Base-by-base conservation (phyloP, 1,140 invertebrate species). In the Listronotus bonariensis region DNA sequence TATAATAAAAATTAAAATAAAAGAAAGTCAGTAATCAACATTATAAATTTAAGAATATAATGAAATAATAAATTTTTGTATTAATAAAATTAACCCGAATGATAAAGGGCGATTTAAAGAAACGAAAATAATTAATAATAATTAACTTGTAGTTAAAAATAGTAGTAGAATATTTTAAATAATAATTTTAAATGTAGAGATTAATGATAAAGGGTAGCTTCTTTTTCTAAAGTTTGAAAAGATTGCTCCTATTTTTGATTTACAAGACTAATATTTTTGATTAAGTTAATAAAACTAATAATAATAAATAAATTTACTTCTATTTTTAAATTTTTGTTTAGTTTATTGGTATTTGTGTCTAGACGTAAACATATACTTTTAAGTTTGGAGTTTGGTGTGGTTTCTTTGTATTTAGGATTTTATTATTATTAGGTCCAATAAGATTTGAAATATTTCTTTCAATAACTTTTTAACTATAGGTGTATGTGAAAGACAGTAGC, bases 191-290 rank as follows among this genome's bases (percentile, higher is more conserved):
- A 73, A 73, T 74, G 73, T 74, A 69, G 71, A 81, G 78, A 84
- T 84, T 84, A 84, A 80, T 71, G 79, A 80, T 76, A 82, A 80
- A 73, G 75, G 59, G 68, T 78, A 74, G 20, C 20, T 5, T 80
- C 80, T 82, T 82, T 80, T 80, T 77, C 77, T 80, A 77, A 81
- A 80, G 77, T 81, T 81, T 81, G 81, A 80, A 83, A 81, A 80
- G 75, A 77, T 70, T 57, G 42, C 75, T 80, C 20, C 5, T 83
- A 82, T 78, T 78, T 79, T 81, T 83, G 79, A 73, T 82, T 84
- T 84, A 83, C 80, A 84, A 84, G 77, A 83, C 79, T 79, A 83
- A 80, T 82, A 76, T 83, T 84, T 83, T 82, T 53, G n/a, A 15
- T 83, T 83, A 83, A 84, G 82, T 79, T 83, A 83, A 81, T 79